Evolutionary conservation across 2,113 vertebrate genomes (phyloP).

Genomic region (Gymnocephalus cernua): DNA sequence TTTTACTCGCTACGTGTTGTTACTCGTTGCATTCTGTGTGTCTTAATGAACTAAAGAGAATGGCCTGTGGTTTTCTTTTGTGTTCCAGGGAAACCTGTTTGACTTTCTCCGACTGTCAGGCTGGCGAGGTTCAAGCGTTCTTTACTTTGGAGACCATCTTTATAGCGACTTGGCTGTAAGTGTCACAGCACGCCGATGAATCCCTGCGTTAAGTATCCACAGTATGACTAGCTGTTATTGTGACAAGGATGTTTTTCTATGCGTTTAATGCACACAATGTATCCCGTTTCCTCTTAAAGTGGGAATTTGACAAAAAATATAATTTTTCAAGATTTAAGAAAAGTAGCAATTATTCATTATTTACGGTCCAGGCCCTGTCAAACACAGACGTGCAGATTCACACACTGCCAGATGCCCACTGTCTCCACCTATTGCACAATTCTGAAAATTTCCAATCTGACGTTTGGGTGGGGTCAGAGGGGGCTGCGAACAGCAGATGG

Average conservation of each 20-base stretch:
- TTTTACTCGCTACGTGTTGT: neutral
- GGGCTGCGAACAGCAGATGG: conserved; percentile 26
- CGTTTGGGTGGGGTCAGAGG: neutral
- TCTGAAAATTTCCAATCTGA: neutral
- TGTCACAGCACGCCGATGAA: neutral
- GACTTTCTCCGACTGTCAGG: conserved; percentile 94
- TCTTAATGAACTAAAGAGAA: neutral
- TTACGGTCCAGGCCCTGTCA: neutral
- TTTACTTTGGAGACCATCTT: conserved; percentile 98
- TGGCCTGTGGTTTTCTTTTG: conserved; percentile 2
- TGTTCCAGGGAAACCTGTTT: conserved; percentile 92
- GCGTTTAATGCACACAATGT: neutral
- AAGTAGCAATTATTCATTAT: neutral
- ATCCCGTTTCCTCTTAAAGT: neutral
- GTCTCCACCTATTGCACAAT: neutral
- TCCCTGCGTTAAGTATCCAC: neutral
- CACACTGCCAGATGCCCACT: neutral
- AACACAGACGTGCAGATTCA: neutral
- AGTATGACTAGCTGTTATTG: neutral
- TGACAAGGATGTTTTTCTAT: neutral
- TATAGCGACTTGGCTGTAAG: conserved; percentile 97
- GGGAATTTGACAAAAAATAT: neutral
- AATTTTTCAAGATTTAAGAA: neutral
- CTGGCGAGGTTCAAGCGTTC: conserved; percentile 94
- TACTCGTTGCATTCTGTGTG: neutral